phyloP scores from a whole-genome alignment of 2,113 vertebrate genomes.

The Diadophis punctatus region DNA sequence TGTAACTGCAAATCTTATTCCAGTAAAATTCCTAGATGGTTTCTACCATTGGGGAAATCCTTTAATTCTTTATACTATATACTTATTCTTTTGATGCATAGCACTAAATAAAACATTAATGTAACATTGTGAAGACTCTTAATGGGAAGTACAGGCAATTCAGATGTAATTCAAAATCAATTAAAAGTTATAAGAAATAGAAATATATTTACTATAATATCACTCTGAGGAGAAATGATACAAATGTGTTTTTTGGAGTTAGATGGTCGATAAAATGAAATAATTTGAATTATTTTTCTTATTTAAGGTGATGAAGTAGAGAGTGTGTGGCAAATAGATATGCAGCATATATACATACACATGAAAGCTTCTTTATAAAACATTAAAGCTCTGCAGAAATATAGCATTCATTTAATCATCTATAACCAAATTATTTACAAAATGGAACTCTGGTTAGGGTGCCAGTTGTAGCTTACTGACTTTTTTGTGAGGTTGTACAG shows the following conservation, averaged over 20 bases:
- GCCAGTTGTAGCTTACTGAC: background rate
- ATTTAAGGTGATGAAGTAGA: background rate
- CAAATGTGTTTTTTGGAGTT: background rate
- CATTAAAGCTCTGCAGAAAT: background rate
- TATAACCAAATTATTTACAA: background rate
- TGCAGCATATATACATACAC: background rate
- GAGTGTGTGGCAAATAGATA: background rate
- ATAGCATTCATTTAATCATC: background rate
- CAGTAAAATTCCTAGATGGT: background rate
- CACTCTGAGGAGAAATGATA: background rate
- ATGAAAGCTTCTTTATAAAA: background rate
- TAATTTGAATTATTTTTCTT: background rate
- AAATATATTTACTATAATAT: background rate
- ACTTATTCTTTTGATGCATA: background rate
- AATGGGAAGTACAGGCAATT: background rate
- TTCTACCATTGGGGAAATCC: background rate
- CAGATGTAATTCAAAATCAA: background rate
- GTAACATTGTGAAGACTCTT: background rate
- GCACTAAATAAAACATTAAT: background rate
- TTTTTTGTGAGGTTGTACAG: background rate
- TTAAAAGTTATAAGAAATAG: background rate
- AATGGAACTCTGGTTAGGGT: background rate
- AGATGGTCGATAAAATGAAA: background rate
- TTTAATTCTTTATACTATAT: background rate
- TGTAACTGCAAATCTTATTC: background rate